A percentile compares a stretch with the other conserved stretches of the same genome.
Evolutionary conservation across 2,113 vertebrate genomes (phyloP).

Genomic region (Leucosticte australis): DNA sequence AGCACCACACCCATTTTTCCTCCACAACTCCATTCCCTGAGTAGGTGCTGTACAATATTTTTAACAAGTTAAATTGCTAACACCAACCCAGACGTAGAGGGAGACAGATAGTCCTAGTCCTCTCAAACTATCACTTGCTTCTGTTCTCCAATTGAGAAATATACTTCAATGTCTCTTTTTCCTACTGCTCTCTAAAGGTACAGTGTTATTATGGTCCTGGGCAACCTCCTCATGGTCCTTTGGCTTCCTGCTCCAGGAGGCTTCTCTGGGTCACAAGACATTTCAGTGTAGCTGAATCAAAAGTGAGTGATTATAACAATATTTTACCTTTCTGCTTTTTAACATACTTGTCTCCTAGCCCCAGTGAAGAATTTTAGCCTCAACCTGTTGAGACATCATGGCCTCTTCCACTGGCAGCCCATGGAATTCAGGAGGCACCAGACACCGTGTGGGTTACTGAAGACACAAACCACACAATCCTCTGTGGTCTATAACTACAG

Average conservation of each 20-base stretch:
- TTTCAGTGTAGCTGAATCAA: background rate
- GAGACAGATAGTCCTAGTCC: background rate
- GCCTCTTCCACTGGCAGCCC: background rate
- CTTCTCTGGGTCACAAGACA: background rate
- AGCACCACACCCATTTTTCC: background rate
- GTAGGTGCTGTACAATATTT: background rate
- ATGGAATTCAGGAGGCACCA: background rate
- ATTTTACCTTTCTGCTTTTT: background rate
- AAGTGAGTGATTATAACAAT: background rate
- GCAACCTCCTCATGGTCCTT: accelerated
- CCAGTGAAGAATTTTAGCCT: background rate
- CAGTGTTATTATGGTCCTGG: background rate
- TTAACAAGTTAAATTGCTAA: background rate
- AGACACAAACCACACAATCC: accelerated
- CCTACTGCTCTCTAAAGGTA: background rate
- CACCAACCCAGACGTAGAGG: background rate
- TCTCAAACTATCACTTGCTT: background rate
- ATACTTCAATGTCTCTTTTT: background rate
- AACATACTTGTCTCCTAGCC: background rate
- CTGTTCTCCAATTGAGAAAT: background rate
- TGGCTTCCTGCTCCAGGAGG: background rate
- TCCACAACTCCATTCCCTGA: background rate
- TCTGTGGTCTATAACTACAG: background rate
- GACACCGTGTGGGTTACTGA: accelerated
- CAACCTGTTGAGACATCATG: accelerated